Evolutionary conservation across 2,888 invertebrate genomes (phyloP).

Genomic region (Heliconius hortense): DNA sequence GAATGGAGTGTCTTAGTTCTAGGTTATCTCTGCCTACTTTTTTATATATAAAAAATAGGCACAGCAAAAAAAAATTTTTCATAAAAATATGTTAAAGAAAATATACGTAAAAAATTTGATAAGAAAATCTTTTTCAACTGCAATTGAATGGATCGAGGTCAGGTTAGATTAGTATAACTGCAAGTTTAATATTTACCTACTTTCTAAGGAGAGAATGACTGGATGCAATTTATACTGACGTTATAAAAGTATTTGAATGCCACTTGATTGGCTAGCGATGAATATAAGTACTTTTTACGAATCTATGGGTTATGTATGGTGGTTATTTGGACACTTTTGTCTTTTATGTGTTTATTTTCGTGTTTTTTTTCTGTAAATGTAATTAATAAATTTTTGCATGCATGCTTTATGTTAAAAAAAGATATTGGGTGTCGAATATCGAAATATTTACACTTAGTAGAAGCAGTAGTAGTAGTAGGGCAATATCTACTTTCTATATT

Average conservation of each 20-base stretch:
- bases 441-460: too few relatives aligned
- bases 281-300: conserved; percentile 29
- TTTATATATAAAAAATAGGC: not conserved
- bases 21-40: too few relatives aligned
- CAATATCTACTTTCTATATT: too few relatives aligned
- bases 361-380: not conserved
- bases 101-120: not conserved
- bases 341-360: not conserved
- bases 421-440: too few relatives aligned
- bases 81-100: not conserved
- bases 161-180: conserved; percentile 21
- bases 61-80: not conserved
- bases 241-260: conserved; percentile 35
- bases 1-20: too few relatives aligned
- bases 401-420: too few relatives aligned
- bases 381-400: too few relatives aligned
- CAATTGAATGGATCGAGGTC: conserved; percentile 20
- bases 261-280: conserved; percentile 39
- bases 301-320: conserved; percentile 13
- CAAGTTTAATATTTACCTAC: conserved; percentile 26
- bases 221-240: conserved; percentile 33
- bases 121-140: not conserved
- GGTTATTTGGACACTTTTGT: not conserved
- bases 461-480: too few relatives aligned
- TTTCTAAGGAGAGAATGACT: conserved; percentile 21